A percentile compares a stretch with the other conserved stretches of the same genome.
phyloP scores from a whole-genome alignment of 1,140 invertebrate genomes.

The Cydia fagiglandana region DNA sequence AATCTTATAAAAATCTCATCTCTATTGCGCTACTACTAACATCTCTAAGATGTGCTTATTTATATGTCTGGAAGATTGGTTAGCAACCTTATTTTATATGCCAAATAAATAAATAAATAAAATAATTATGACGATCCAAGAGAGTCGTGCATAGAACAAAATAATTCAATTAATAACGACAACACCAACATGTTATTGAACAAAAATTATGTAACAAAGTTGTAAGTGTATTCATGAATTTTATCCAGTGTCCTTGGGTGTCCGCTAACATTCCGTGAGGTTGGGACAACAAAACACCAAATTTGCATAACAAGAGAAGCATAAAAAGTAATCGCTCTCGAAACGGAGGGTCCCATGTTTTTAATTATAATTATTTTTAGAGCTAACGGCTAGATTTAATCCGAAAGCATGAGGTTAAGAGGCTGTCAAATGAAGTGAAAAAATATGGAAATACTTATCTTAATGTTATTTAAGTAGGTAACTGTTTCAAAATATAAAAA shows the following conservation, averaged over 20 bases:
- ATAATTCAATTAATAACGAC: background rate
- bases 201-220: background rate
- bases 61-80: too few species aligned
- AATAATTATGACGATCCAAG: background rate
- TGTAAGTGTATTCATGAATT: constrained; percentile 9
- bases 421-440: background rate
- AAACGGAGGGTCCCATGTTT: background rate
- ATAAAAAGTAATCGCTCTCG: constrained; percentile 15
- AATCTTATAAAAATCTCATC: too few species aligned
- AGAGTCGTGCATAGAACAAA: background rate
- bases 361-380: constrained; percentile 26
- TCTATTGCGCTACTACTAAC: too few species aligned
- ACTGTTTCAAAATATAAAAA: too few species aligned
- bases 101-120: too few species aligned
- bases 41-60: too few species aligned
- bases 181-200: background rate
- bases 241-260: background rate
- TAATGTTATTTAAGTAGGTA: too few species aligned
- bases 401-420: background rate
- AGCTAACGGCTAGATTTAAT: background rate
- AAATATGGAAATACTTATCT: background rate
- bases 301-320: constrained; percentile 23
- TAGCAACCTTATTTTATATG: too few species aligned
- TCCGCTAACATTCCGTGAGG: background rate
- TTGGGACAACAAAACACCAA: constrained; percentile 23